These are phyloP conservation scores for Zaprionus inermis DNA, from an alignment of 1,140 invertebrate species.

Conservation along the genomic window DNA sequence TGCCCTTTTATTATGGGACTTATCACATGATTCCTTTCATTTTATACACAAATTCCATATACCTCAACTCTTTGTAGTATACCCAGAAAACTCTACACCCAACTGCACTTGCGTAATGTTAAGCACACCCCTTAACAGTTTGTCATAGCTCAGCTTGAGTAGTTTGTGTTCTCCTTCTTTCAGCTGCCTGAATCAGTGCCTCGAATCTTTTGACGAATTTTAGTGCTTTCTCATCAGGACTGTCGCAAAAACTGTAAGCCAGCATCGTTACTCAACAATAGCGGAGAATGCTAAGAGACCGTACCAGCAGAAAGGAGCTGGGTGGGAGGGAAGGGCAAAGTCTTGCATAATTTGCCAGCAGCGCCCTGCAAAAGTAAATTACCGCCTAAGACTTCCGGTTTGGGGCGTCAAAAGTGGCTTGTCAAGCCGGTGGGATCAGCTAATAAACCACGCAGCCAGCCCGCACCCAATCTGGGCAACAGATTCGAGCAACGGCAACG, in stretches of 20 bases:
- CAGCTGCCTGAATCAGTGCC: constrained; percentile 27
- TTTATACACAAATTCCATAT: no score
- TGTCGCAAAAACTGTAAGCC: constrained; percentile 63
- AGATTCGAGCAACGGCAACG: not conserved
- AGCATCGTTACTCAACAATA: constrained; percentile 53
- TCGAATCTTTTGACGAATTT: constrained; percentile 45
- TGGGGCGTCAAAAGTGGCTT: constrained; percentile 76
- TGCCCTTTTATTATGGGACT: no score
- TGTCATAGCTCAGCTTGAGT: not conserved
- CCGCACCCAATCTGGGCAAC: constrained; percentile 19
- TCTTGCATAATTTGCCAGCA: constrained; percentile 79
- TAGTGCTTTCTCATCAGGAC: constrained; percentile 45
- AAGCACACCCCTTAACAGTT: not conserved
- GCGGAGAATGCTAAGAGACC: not conserved
- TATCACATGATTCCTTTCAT: no score
- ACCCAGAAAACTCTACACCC: not conserved
- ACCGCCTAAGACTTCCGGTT: constrained; percentile 79
- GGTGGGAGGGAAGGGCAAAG: constrained; percentile 37
- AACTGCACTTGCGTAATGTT: not conserved
- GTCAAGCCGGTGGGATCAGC: constrained; percentile 78
- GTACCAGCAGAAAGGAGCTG: not conserved
- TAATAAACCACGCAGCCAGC: constrained; percentile 74
- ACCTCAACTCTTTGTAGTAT: no score
- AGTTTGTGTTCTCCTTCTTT: not conserved
- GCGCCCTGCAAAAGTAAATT: constrained; percentile 78